Evolutionary conservation across 1,140 invertebrate genomes (phyloP), one percentile per base, ranked within the genome.

Genomic region (Drosophila lini): DNA sequence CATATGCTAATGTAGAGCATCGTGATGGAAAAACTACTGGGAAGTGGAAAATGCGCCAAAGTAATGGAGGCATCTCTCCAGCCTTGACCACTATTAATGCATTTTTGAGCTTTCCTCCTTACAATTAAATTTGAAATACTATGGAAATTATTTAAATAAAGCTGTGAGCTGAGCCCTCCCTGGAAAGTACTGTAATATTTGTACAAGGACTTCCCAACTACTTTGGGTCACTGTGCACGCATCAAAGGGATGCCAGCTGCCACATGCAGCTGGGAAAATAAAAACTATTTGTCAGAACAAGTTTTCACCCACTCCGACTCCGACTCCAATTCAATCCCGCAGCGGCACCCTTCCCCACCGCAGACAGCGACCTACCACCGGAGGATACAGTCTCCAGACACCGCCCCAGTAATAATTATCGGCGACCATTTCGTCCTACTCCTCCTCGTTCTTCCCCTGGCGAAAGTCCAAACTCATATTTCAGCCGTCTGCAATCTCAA

Each of bases 401-500:
- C 47, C 22, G 15, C 22, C 25, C 25, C n/a, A 19, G 36, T 11
- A 38, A 47, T 71, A 71, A 71, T 71, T 71, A 71, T 71, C 44
- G 53, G 44, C n/a, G 15, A 25, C 42, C 15, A n/a, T 34, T 42
- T 41, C 32, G 44, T 25, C 3, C 40, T n/a, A 7, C 62, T 36
- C 50, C 31, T 19, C 7, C 32, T 5, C 6, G 10, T 3, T 19
- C n/a, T 13, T 8, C 48, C 3, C 11, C 28, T 19, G 50, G 32
- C 50, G 13, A 38, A 55, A 52, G 28, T 41, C 34, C 68, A 36
- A 41, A 42, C 42, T 50, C 69, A 73, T 73, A 73, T 73, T 73
- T 73, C 69, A 73, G 53, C 41, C 40, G 41, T 50, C 65, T 71
- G 52, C 69, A 73, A 73, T 73, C 69, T 73, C 67, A 58, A 71